These are phyloP conservation scores for Heliocidaris erythrogramma DNA, from an alignment of 35 echinoderm and acorn worm species.

Conservation along the genomic window DNA sequence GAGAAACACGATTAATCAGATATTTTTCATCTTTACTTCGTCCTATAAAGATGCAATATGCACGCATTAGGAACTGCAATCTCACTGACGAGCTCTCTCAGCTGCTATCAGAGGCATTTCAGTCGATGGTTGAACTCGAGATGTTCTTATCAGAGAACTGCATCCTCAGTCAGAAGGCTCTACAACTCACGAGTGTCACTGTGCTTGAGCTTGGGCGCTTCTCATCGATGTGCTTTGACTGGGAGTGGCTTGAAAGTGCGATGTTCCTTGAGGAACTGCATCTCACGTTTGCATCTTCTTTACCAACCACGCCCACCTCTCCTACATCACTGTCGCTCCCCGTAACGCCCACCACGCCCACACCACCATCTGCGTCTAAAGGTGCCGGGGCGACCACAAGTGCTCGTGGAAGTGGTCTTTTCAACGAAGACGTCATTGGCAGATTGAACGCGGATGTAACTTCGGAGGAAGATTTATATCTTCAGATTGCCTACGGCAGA, in stretches of 20 bases:
- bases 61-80: not conserved
- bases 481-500: not conserved
- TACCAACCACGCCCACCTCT: not conserved
- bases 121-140: not conserved
- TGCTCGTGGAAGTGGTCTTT: not conserved
- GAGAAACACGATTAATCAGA: too few species aligned
- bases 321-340: too few species aligned
- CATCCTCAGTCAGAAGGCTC: not conserved
- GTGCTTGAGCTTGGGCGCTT: not conserved
- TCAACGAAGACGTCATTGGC: not conserved
- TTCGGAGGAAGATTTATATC: not conserved
- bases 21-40: too few species aligned
- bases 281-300: not conserved
- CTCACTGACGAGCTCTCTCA: not conserved
- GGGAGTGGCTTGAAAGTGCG: not conserved
- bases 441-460: not conserved
- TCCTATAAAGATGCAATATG: not conserved
- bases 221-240: not conserved
- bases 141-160: not conserved
- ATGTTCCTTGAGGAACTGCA: not conserved
- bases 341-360: not conserved
- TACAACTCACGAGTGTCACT: not conserved
- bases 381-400: not conserved
- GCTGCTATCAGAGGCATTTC: not conserved
- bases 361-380: not conserved